Evolutionary conservation across 2,888 invertebrate species (phyloP), one percentile per base, ranked within the genome.

Genomic region (Morinoia aosen): DNA sequence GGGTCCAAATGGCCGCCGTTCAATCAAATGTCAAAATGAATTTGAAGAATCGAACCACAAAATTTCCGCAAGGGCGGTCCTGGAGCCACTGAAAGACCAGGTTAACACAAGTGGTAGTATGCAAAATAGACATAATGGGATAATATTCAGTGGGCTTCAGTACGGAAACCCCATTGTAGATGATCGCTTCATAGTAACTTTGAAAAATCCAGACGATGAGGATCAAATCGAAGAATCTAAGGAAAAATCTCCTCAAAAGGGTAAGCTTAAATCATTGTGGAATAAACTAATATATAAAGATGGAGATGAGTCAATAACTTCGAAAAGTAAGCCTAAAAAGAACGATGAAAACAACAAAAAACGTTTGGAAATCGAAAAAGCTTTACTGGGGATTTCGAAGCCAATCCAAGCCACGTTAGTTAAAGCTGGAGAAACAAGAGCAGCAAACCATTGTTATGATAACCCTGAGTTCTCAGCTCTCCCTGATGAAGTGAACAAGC

Each of bases 281-380:
- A 93, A 93, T 57, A 56, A 57, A 33, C 12, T 93, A 2, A 56
- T 93, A 12, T 93, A 93, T n/a, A 93, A 93, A 57, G 93, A 93
- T 58, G 33, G 57, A 57, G 93, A 93, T 57, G 57, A 56, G 25
- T 93, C 57, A 48, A 14, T 58, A 33, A n/a, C 58, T 14, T 56
- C 93, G n/a, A 93, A 93, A 93, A 93, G 93, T 12, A 93, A 93
- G 57, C 93, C 93, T 11, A 93, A 93, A 33, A 93, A 93, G 48
- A 57, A 93, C 57, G 93, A 93, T 58, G 93, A 93, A 57, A 93
- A 93, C 93, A 16, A 57, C 33, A 93, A 93, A 33, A 93, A 93
- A 57, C 39, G 93, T 33, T 58, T 93, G n/a, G 93, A 93, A 57
- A 93, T 93, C 57, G 93, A 93, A 33, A 93, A 57, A 33, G 93